phyloP scores from a whole-genome alignment of 2,113 vertebrate species.

The Egretta garzetta region DNA sequence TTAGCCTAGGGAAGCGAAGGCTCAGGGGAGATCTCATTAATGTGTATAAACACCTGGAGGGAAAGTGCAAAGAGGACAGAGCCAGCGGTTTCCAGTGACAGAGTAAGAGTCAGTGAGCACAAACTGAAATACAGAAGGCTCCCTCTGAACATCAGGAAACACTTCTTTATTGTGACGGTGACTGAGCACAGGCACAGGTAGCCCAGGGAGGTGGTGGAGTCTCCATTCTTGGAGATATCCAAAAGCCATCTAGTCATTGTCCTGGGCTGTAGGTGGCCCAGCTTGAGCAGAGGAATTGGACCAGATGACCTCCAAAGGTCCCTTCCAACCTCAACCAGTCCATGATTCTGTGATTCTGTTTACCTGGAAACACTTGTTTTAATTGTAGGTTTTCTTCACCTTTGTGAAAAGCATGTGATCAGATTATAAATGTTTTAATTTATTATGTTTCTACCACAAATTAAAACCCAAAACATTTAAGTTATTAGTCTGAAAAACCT shows the following conservation, averaged over 20 bases:
- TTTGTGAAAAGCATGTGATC: background rate
- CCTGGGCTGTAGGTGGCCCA: accelerated
- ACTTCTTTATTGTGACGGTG: background rate
- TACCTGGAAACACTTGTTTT: background rate
- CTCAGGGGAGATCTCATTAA: accelerated
- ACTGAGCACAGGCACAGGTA: background rate
- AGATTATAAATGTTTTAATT: background rate
- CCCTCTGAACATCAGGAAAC: background rate
- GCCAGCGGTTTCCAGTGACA: accelerated
- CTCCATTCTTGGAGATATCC: background rate
- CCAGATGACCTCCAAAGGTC: accelerated
- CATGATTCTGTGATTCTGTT: background rate
- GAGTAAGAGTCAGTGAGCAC: background rate
- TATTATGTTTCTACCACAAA: background rate
- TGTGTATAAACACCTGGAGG: background rate
- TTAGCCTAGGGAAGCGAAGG: background rate
- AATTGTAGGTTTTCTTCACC: background rate
- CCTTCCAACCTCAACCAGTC: background rate
- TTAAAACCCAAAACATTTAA: background rate
- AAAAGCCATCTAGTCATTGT: background rate
- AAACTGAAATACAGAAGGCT: background rate
- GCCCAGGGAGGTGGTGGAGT: accelerated
- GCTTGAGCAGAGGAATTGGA: background rate
- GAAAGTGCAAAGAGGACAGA: background rate
- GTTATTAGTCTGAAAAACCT: background rate